A percentile compares a stretch with the other conserved stretches of the same genome.
Evolutionary conservation across 2,888 invertebrate genomes (phyloP).

Genomic region (Apantesis nais): DNA sequence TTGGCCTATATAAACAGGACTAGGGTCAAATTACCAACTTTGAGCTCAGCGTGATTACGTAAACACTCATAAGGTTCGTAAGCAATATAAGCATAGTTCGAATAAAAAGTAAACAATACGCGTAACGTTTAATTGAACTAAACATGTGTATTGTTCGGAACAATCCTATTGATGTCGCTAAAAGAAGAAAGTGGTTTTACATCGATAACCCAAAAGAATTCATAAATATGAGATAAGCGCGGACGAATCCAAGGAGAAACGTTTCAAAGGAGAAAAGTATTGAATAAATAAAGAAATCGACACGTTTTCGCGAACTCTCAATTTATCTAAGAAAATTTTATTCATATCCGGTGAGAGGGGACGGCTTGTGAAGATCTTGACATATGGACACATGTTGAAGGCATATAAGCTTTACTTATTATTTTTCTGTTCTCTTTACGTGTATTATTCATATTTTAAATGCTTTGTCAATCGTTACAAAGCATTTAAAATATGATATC

Average conservation of each 20-base stretch:
- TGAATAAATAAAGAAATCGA: conserved; percentile 84
- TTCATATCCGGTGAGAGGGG: conserved; percentile 76
- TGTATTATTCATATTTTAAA: conserved; percentile 31
- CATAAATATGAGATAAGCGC: conserved; percentile 76
- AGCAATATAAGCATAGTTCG: conserved; percentile 11
- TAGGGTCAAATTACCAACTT: conserved; percentile 29
- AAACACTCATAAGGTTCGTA: conserved; percentile 20
- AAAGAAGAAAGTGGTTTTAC: conserved; percentile 63
- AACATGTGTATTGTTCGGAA: conserved; percentile 23
- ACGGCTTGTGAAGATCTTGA: conserved; percentile 71
- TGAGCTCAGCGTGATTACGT: conserved; percentile 26
- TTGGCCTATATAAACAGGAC: conserved; percentile 39
- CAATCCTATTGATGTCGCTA: conserved; percentile 52
- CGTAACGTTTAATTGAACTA: conserved; percentile 17
- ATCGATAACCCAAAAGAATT: conserved; percentile 70
- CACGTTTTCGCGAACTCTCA: conserved; percentile 81
- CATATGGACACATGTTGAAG: conserved; percentile 72
- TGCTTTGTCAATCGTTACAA: conserved; percentile 41
- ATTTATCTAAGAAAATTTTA: conserved; percentile 81
- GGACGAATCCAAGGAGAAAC: conserved; percentile 70
- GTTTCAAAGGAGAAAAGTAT: conserved; percentile 78
- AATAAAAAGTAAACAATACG: conserved; percentile 10
- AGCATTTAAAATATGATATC: too few species aligned
- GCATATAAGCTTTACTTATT: conserved; percentile 68
- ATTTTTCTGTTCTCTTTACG: conserved; percentile 54